Evolutionary conservation across 2,113 vertebrate species (phyloP).

Genomic region (Muntiacus muntjak): DNA sequence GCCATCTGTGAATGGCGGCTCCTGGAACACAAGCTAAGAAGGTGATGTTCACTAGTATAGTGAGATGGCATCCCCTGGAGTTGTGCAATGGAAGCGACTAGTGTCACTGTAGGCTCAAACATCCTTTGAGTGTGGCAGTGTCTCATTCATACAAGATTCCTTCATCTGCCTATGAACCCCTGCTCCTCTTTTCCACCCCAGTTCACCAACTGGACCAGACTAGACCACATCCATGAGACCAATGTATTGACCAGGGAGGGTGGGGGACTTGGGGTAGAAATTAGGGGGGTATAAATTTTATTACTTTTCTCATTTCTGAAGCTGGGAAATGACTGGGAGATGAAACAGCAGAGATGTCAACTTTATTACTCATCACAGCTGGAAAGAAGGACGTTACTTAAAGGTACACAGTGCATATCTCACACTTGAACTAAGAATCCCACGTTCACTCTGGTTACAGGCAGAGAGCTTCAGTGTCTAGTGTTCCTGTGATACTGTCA

Average conservation of each 20-base stretch:
- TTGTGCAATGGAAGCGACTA: not conserved
- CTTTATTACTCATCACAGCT: not conserved
- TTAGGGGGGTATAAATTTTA: not conserved
- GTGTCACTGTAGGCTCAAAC: not conserved
- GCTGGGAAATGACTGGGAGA: not conserved
- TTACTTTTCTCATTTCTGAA: not conserved
- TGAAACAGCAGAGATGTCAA: not conserved
- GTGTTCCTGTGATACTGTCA: not conserved
- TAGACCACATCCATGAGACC: not conserved
- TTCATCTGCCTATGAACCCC: not conserved
- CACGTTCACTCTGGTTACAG: not conserved
- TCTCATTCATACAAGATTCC: not conserved
- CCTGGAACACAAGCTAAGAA: not conserved
- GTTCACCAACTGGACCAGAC: not conserved
- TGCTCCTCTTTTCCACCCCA: not conserved
- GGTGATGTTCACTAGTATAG: not conserved
- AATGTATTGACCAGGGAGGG: not conserved
- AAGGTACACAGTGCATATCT: not conserved
- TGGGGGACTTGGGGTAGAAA: not conserved
- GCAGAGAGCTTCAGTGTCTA: not conserved
- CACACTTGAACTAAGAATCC: not conserved
- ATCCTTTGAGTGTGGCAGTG: not conserved
- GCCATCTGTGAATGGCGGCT: not conserved
- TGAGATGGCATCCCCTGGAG: not conserved
- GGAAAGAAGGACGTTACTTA: rapidly evolving